Percentiles rank a stretch among this genome's conserved stretches.
These are phyloP conservation scores for Bostrychus sinensis DNA, from an alignment of 2,113 vertebrate species.

Conservation along the genomic window DNA sequence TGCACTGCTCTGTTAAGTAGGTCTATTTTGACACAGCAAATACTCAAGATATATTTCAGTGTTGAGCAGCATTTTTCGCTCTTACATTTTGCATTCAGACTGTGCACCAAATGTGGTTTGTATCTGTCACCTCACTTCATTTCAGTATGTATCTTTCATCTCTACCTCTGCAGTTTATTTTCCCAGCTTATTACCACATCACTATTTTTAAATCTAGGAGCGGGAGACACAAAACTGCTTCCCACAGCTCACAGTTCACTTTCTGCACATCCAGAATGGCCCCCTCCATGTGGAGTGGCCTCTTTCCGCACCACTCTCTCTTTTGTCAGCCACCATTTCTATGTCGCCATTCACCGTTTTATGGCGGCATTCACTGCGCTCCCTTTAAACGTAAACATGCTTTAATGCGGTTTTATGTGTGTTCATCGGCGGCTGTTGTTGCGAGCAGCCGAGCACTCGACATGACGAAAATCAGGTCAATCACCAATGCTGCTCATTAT, in stretches of 20 bases:
- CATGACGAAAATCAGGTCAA: constrained; percentile 57
- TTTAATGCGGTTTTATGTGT: constrained; percentile 50
- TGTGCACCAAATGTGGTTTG: constrained; percentile 37
- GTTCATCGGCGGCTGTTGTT: constrained; percentile 25
- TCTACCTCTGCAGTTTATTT: constrained; percentile 8
- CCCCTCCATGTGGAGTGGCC: constrained; percentile 38
- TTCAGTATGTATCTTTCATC: constrained; percentile 26
- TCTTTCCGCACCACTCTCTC: constrained; percentile 37
- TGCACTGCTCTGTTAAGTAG: constrained; percentile 67
- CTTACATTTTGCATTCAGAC: constrained; percentile 34
- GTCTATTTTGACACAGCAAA: constrained; percentile 67
- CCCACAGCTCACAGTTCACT: constrained; percentile 20
- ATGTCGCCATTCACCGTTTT: constrained; percentile 26
- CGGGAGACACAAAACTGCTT: constrained; percentile 6
- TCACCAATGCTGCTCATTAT: constrained; percentile 55
- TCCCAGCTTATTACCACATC: constrained; percentile 6
- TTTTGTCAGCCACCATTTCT: constrained; percentile 42
- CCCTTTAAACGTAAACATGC: constrained; percentile 53
- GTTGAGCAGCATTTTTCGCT: constrained; percentile 47
- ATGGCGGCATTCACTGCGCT: constrained; percentile 28
- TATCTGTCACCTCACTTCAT: constrained; percentile 34
- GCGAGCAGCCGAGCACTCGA: constrained; percentile 32
- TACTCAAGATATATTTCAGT: constrained; percentile 54
- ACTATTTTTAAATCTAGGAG: constrained; percentile 18
- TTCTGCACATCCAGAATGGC: constrained; percentile 29